Base-by-base conservation (phyloP, 1,140 invertebrate genomes). In the Dendrolimus punctatus region DNA sequence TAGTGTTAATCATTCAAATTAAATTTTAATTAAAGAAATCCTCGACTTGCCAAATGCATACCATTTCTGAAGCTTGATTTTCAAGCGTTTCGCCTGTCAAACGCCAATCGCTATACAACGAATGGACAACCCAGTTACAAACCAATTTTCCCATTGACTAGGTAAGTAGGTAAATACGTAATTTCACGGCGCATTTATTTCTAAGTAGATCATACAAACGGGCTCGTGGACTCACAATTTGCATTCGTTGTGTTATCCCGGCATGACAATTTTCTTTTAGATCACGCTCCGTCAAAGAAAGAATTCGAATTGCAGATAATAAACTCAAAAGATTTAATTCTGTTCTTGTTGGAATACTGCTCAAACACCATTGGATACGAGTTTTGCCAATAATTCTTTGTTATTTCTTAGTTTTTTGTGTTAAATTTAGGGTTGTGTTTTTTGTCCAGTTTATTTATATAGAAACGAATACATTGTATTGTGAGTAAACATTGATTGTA, bases 101-200 rank as follows among this genome's bases (percentile, higher is more conserved):
- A 64, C 51, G 72, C 70, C 74, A 72, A 73, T 73, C 68, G 63
- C 66, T 58, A 46, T 62, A 64, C 66, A 61, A 48, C 55, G 57
- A 69, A 75, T 69, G 75, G 75, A 73, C 76, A 71, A 46, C 46
- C 54, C 56, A 57, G 49, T 68, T 69, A 60, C 62, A 70, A 76
- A 68, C 67, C 77, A 81, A 84, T 81, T 79, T 81, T 76, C 76
- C 66, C 59, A 70, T 60, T 68, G 71, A 80, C 68, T 80, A 76
- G 71, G 68, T 80, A 77, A 76, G 70, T 76, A 77, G 80, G 73
- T 79, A 80, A 80, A 79, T 69, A 77, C 61, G 68, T 79, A 79
- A 84, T 81, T 84, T 81, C 78, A 80, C 68, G 76, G 51, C 62
- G 58, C 71, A 75, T 80, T 81, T 75, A 73, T 64, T 75, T 66